Evolutionary conservation across 2,797 vertebrate genomes (phyloP).

Genomic region (Periophthalmus magnuspinnatus): DNA sequence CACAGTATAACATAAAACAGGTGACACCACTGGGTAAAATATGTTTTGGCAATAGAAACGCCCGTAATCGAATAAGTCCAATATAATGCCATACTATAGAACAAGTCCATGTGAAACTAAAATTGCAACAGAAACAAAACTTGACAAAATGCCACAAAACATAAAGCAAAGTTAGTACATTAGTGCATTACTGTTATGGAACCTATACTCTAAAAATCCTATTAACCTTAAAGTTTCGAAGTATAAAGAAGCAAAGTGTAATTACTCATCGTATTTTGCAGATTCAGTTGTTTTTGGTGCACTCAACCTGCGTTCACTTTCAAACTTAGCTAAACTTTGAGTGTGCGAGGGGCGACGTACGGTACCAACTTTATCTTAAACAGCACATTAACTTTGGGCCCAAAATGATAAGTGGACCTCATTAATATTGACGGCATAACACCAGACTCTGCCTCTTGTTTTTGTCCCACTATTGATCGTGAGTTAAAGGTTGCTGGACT

Average conservation of each 20-base stretch:
- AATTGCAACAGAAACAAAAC: background rate
- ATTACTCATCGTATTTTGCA: conserved; percentile 2
- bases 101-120: background rate
- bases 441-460: conserved; percentile 17
- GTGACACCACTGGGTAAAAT: background rate
- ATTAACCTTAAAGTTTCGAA: background rate
- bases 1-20: too few species aligned
- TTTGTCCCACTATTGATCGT: conserved; percentile 42
- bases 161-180: background rate
- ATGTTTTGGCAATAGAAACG: background rate
- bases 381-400: conserved; percentile 42
- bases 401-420: conserved; percentile 20
- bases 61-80: too few species aligned
- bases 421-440: conserved; percentile 46
- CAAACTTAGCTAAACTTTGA: conserved; percentile 13
- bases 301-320: background rate
- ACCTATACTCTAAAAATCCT: background rate
- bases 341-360: conserved; percentile 37
- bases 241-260: background rate
- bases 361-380: conserved; percentile 41
- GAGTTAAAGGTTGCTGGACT: conserved; percentile 20
- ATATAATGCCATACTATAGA: too few species aligned
- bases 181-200: background rate
- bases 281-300: background rate
- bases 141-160: background rate